Conservation (phyloP, 2,888 invertebrate genomes). For the Xestia sexstrigata region DNA sequence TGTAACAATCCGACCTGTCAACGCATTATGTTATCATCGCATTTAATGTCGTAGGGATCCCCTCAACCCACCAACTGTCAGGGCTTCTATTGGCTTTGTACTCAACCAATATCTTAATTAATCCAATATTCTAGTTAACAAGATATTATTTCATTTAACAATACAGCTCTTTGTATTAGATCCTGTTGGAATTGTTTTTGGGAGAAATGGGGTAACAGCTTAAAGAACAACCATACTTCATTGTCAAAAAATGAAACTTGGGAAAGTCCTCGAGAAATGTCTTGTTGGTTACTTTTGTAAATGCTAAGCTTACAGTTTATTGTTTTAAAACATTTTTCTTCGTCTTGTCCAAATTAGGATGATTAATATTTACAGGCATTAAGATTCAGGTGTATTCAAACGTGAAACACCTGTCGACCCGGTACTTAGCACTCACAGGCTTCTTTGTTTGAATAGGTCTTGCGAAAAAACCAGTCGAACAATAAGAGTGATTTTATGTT, state of each 20-base stretch:
- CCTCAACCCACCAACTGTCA: constrained; percentile 58
- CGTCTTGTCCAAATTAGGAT: constrained; percentile 40
- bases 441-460: constrained; percentile 82
- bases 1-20: constrained; percentile 79
- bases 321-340: constrained; percentile 43
- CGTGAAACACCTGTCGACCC: constrained; percentile 67
- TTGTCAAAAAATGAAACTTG: constrained; percentile 43
- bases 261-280: constrained; percentile 43
- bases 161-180: constrained; percentile 7
- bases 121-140: constrained; percentile 46
- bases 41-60: constrained; percentile 71
- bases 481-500: constrained; percentile 86
- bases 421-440: constrained; percentile 72
- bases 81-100: constrained; percentile 53
- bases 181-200: constrained; percentile 16
- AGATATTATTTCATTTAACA: constrained; percentile 27
- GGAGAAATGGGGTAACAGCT: constrained; percentile 17
- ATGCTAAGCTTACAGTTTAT: constrained; percentile 37
- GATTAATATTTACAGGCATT: constrained; percentile 54
- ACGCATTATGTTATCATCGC: constrained; percentile 69
- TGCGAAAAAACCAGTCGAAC: constrained; percentile 83
- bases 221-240: constrained; percentile 46
- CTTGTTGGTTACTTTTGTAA: constrained; percentile 34
- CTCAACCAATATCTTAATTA: constrained; percentile 53
- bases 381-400: constrained; percentile 60